Evolutionary conservation across 2,113 vertebrate species (phyloP), one percentile per base, ranked within the genome.

Genomic region (Bostrychus sinensis): DNA sequence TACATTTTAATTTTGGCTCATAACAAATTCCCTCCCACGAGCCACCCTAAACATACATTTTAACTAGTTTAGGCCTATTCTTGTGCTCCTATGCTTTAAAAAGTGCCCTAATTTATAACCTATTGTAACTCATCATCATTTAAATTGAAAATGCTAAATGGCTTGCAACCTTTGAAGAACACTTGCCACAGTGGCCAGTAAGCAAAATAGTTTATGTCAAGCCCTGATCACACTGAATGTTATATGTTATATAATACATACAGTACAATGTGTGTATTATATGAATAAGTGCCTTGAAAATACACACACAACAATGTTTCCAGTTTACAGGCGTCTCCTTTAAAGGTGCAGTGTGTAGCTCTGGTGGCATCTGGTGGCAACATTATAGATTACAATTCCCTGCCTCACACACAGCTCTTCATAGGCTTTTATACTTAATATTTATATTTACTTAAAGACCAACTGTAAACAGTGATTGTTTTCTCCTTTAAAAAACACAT

Each of bases 261-360:
- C 32, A 8, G 7, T 34, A 10, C 7, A 17, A 14, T 17, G 39
- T 42, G 8, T 48, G 45, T 25, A 11, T 22, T 25, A 22, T 46
- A 46, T 19, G 11, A 12, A 4, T 8, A 46, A 46, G 43, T 48
- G 45, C 45, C 45, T 48, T 48, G n/a, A n/a, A n/a, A 25, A 11
- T 25, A 25, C 22, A 20, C 19, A 48, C 20, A 25, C 43, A 46
- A 20, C 6, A 34, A 2, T 25, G 22, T 13, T 25, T 48, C 22
- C 45, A 25, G 45, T 48, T 48, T 48, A 25, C 45, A 48, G 45
- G 45, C 25, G 45, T 48, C 13, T 19, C 14, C 26, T 28, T 51
- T 30, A 7, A 39, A 51, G 48, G 25, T 28, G 48, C 7, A 23
- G 48, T 51, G 25, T 51, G 48, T 51, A 51, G 48, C 25, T 51